Percentiles rank a stretch among this genome's conserved stretches.
phyloP scores from a whole-genome alignment of 2,888 invertebrate genomes.

The Theodoxus fluviatilis region DNA sequence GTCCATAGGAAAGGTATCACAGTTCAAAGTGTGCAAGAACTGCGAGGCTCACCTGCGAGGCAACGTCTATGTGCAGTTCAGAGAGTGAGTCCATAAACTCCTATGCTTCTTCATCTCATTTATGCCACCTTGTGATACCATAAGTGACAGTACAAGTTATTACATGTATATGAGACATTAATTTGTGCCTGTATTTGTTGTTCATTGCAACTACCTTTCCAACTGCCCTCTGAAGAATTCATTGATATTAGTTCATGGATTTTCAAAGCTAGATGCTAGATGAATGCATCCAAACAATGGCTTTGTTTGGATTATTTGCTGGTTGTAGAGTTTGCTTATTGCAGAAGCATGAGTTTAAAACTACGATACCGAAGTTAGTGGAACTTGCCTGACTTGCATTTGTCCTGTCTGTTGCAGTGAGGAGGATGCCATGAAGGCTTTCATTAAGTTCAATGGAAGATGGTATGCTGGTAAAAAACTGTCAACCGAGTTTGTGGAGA shows the following conservation, averaged over 20 bases:
- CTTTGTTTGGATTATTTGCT: neutral
- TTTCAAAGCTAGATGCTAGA: no score
- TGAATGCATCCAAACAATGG: neutral
- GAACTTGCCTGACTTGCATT: neutral
- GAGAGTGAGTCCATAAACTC: slow-evolving; percentile 64
- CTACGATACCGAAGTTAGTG: neutral
- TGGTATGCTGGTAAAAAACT: slow-evolving; percentile 88
- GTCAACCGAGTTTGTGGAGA: slow-evolving; percentile 79
- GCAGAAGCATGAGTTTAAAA: neutral
- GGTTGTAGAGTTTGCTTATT: neutral
- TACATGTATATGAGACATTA: no score
- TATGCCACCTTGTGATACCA: neutral
- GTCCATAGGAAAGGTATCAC: slow-evolving; percentile 65
- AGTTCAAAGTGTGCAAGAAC: slow-evolving; percentile 81
- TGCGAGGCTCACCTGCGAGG: slow-evolving; percentile 85
- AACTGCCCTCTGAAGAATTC: no score
- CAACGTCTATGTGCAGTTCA: slow-evolving; percentile 87
- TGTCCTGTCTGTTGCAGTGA: slow-evolving; percentile 48
- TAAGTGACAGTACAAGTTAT: no score
- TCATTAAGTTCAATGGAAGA: slow-evolving; percentile 79
- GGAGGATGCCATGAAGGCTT: slow-evolving; percentile 70
- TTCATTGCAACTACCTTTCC: no score
- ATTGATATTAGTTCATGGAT: no score
- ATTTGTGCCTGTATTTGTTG: no score
- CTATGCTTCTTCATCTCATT: no score